These are phyloP conservation scores for Catotricha subobsoleta DNA, from an alignment of 2,888 invertebrate species.

Conservation along the genomic window DNA sequence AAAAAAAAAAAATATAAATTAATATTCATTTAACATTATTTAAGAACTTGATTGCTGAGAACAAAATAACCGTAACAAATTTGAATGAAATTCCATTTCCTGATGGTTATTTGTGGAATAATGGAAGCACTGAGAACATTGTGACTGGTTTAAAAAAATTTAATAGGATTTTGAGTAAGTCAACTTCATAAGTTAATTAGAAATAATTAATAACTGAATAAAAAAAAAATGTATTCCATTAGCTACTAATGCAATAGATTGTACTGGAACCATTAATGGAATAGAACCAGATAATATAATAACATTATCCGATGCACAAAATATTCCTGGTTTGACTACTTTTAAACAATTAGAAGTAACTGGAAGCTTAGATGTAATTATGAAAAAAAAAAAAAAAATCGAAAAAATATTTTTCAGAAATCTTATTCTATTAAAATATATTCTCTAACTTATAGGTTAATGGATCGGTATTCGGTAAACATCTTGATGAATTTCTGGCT, in stretches of 20 bases:
- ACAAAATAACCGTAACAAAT: conserved; percentile 19
- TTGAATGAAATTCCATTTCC: conserved; percentile 36
- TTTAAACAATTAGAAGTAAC: conserved; percentile 35
- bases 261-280: conserved; percentile 29
- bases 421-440: not conserved
- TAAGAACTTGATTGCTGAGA: conserved; percentile 27
- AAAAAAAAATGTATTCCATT: not conserved
- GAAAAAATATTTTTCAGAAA: not conserved
- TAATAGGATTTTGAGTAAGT: conserved; percentile 20
- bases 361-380: conserved; percentile 31
- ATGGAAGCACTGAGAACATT: conserved; percentile 18
- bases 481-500: conserved; percentile 25
- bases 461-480: conserved; percentile 31
- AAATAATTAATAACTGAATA: not conserved
- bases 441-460: conserved; percentile 29
- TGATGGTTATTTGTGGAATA: conserved; percentile 30
- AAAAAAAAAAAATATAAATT: conserved; percentile 2
- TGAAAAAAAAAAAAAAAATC: not conserved
- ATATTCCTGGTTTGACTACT: conserved; percentile 27
- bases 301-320: conserved; percentile 29
- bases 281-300: conserved; percentile 31
- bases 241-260: conserved; percentile 21
- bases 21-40: conserved; percentile 10
- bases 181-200: not conserved
- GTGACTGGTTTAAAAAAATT: conserved; percentile 34